Conservation (phyloP, 2,888 invertebrate species). For the Noctuana brunneofusca region DNA sequence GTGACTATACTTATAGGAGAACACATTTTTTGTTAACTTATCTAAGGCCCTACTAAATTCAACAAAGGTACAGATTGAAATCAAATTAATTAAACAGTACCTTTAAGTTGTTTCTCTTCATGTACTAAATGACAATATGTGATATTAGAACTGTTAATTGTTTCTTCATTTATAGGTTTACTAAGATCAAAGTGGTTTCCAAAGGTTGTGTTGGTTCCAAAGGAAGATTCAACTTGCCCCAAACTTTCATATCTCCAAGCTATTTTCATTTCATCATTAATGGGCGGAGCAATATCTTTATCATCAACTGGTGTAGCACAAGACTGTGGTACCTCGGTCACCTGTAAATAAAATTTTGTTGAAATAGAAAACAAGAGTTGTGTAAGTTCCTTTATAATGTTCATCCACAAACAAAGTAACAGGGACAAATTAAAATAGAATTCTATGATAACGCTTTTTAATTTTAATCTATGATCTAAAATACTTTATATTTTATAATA, state of each 20-base stretch:
- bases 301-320: slow-evolving; percentile 71
- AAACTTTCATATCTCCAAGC: slow-evolving; percentile 95
- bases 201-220: slow-evolving; percentile 78
- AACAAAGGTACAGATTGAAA: not conserved
- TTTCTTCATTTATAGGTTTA: slow-evolving; percentile 85
- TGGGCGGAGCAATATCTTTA: slow-evolving; percentile 53
- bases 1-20: not conserved
- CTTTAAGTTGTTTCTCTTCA: slow-evolving; percentile 44
- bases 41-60: not conserved
- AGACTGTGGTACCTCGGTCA: slow-evolving; percentile 72
- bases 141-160: slow-evolving; percentile 82
- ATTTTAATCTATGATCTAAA: too few species aligned
- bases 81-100: slow-evolving; percentile 39
- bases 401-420: too few species aligned
- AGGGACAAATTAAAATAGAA: too few species aligned
- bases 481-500: too few species aligned
- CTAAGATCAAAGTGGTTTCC: slow-evolving; percentile 93
- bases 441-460: too few species aligned
- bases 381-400: too few species aligned
- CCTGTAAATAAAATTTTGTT: slow-evolving; percentile 17
- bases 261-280: slow-evolving; percentile 88
- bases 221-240: slow-evolving; percentile 82
- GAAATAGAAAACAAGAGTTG: not conserved
- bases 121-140: slow-evolving; percentile 77
- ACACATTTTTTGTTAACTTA: too few species aligned